Evolutionary conservation across 2,888 invertebrate genomes (phyloP), one percentile per base, ranked within the genome.

Genomic region (Nysson spinosus): DNA sequence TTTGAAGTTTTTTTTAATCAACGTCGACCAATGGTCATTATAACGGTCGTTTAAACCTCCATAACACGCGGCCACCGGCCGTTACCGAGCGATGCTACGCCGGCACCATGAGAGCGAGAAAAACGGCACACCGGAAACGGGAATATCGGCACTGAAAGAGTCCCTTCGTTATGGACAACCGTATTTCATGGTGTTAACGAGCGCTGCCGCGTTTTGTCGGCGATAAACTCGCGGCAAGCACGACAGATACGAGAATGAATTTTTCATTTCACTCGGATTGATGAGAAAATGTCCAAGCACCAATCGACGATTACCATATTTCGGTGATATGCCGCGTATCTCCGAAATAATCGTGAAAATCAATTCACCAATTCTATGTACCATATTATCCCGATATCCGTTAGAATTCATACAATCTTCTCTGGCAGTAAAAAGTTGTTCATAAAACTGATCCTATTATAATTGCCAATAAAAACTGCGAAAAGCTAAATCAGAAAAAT

Each of bases 181-280:
- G 79, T 84, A 84, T 83, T 84, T 85, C 80, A 82, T 70, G 70
- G 79, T 76, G 82, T 81, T 84, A 84, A 85, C 84, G 83, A 83
- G 83, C 72, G 68, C 61, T 75, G 77, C 70, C 81, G 57, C 60
- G 77, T 82, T 83, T 83, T 79, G 82, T 79, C 82, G 82, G 70
- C 82, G 80, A 83, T 84, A 81, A 83, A 83, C 79, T 77, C 75
- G 54, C 65, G 65, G 63, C 73, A 62, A 66, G 54, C 40, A 12
- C 56, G 67, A 68, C 72, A 64, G 70, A 67, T 65, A 70, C 63
- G 55, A 60, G 61, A 51, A 75, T 63, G 69, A 66, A 75, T 66
- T 63, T 57, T 50, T 43, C 44, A 47, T 7, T 50, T 26, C 32
- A 32, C 35, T 14, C 28, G 60, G 58, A 74, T 70, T 56, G 64